Evolutionary conservation across 1,140 invertebrate species (phyloP), one percentile per base, ranked within the genome.

Genomic region (Papilio machaon): DNA sequence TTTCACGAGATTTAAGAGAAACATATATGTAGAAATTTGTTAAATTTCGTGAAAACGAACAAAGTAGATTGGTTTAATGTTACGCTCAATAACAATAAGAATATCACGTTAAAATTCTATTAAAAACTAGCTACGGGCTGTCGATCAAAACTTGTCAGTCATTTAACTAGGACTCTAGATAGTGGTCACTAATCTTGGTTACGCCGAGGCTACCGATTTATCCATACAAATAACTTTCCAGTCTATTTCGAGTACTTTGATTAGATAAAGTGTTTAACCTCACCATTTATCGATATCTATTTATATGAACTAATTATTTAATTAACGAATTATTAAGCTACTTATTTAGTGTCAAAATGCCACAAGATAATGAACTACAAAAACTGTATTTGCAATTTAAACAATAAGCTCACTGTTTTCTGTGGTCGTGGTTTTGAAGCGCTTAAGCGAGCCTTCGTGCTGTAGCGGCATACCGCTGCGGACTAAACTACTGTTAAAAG

Each of bases 201-300:
- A 70, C 30, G 64, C 10, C 64, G 30, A 35, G 15, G 30, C 23
- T 35, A 64, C 60, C 19, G 23, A 64, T 64, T 64, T 64, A 70
- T 11, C 23, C 64, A 38, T 35, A 70, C 64, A 60, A 60, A 60
- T n/a, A 70, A 70, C 6, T 70, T 38, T 35, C 35, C 11, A 70
- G 35, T 70, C 30, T 10, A 17, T 70, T 70, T 70, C 23, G 15
- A 70, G 64, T 70, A 13, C 5, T 70, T 70, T 70, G 64, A 70
- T 67, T 35, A 70, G 64, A 70, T 70, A 70, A 70, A 70, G 15
- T 70, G 35, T 38, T 70, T 70, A 70, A 70, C 11, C 64, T 35
- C 64, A 35, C 64, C 10, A 15, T 30, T 70, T 70, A 70, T 70
- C 11, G 30, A 70, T 70, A 64, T 30, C 30, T 35, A 64, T 64